phyloP scores from a whole-genome alignment of 2,888 invertebrate species.

The Apotomis capreana region DNA sequence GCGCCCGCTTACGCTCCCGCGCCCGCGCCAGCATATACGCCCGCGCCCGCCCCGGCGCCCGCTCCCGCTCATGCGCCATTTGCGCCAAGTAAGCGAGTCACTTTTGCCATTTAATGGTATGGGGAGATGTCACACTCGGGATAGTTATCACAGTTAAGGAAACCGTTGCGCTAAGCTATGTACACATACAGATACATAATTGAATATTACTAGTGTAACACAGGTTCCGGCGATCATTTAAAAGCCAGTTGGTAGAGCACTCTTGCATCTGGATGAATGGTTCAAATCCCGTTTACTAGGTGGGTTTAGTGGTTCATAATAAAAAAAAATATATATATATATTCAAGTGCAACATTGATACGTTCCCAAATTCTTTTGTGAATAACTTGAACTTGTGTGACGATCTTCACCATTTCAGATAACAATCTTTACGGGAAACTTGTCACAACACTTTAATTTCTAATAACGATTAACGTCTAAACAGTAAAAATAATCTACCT shows the following conservation, averaged over 20 bases:
- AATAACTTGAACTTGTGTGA: slow-evolving; percentile 2
- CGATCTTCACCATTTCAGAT: neutral
- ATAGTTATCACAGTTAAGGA: neutral
- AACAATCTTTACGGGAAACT: neutral
- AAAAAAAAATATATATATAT: too few species aligned
- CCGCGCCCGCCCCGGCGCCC: slow-evolving; percentile 46
- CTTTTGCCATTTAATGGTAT: slow-evolving; percentile 71
- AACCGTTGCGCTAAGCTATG: too few species aligned
- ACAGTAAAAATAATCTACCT: neutral
- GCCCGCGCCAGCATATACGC: slow-evolving; percentile 52
- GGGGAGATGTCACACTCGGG: neutral
- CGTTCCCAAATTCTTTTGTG: too few species aligned
- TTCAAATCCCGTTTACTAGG: too few species aligned
- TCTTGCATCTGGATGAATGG: too few species aligned
- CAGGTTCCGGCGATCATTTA: too few species aligned
- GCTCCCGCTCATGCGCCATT: slow-evolving; percentile 58
- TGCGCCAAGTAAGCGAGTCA: slow-evolving; percentile 81
- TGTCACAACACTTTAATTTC: neutral
- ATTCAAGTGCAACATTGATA: too few species aligned
- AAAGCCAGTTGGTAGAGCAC: too few species aligned
- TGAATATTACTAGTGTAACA: too few species aligned
- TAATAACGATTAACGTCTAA: neutral
- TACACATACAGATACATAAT: too few species aligned
- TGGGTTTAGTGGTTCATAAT: too few species aligned
- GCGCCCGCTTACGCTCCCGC: slow-evolving; percentile 50